These are phyloP conservation scores for Tinamus major DNA, from an alignment of 2,797 vertebrate genomes.

Conservation along the genomic window DNA sequence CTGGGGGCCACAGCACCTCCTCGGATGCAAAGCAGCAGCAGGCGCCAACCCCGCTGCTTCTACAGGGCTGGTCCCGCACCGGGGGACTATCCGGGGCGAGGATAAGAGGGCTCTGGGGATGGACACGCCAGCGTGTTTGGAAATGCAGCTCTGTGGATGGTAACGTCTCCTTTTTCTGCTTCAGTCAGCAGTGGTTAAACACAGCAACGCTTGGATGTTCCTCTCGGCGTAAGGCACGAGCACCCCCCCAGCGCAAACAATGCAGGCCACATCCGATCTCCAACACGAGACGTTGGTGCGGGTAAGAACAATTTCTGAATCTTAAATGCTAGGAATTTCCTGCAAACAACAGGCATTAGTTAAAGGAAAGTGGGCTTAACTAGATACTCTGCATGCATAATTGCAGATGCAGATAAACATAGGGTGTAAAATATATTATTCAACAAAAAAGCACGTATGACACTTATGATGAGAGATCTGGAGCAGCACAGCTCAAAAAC, in stretches of 20 bases:
- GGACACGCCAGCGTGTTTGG: accelerated
- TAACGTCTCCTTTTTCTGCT: background rate
- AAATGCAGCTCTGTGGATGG: accelerated
- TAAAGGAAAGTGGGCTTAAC: conserved; percentile 4
- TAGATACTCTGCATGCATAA: conserved; percentile 31
- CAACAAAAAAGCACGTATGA: background rate
- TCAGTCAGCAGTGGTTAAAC: background rate
- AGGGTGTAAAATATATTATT: background rate
- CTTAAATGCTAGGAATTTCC: conserved; percentile 48
- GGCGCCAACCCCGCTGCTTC: background rate
- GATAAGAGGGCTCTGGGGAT: background rate
- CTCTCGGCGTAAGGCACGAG: background rate
- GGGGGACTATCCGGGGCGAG: background rate
- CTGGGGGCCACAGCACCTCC: background rate
- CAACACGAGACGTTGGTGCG: background rate
- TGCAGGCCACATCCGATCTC: background rate
- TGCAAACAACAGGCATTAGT: conserved; percentile 6
- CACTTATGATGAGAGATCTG: background rate
- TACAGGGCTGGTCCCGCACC: accelerated
- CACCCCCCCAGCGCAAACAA: background rate
- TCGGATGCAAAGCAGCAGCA: background rate
- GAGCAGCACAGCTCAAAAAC: background rate
- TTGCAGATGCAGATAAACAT: conserved; percentile 1
- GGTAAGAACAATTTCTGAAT: conserved; percentile 27
- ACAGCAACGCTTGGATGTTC: background rate